phyloP scores from a whole-genome alignment of 2,797 vertebrate genomes.

The Thamnophis elegans region DNA sequence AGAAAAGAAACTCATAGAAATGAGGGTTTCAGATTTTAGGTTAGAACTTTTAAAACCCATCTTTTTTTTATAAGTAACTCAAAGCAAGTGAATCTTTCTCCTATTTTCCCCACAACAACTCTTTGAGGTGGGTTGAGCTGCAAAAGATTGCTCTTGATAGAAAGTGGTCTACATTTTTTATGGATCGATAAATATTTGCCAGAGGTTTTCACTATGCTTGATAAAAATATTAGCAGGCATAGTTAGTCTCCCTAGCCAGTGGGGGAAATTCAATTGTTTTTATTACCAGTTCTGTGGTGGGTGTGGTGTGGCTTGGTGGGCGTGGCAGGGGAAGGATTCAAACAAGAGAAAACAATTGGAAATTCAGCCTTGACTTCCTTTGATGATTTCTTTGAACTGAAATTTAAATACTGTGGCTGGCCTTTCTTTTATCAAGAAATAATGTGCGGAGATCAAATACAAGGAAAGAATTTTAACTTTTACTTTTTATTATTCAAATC shows the following conservation, averaged over 20 bases:
- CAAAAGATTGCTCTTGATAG: neutral
- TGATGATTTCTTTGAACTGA: slow-evolving; percentile 52
- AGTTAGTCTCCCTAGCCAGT: neutral
- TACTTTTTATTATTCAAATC: slow-evolving; percentile 51
- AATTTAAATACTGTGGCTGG: slow-evolving; percentile 60
- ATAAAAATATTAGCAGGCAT: neutral
- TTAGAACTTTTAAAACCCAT: neutral
- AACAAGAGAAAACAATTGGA: slow-evolving; percentile 50
- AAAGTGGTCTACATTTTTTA: neutral
- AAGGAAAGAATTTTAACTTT: slow-evolving; percentile 58
- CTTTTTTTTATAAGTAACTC: neutral
- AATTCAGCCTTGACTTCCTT: slow-evolving; percentile 44
- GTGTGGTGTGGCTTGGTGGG: too few species aligned
- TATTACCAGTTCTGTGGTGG: too few species aligned
- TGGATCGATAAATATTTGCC: neutral
- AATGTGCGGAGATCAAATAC: slow-evolving; percentile 38
- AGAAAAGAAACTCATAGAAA: neutral
- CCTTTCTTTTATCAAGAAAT: slow-evolving; percentile 20
- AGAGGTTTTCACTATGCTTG: neutral
- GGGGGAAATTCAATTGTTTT: too few species aligned
- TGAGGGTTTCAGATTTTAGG: neutral
- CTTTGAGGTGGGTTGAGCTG: neutral
- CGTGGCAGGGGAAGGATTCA: neutral
- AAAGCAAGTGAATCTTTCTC: neutral
- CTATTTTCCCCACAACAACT: neutral